phyloP scores from a whole-genome alignment of 2,888 invertebrate species.

The Timema cristinae region DNA sequence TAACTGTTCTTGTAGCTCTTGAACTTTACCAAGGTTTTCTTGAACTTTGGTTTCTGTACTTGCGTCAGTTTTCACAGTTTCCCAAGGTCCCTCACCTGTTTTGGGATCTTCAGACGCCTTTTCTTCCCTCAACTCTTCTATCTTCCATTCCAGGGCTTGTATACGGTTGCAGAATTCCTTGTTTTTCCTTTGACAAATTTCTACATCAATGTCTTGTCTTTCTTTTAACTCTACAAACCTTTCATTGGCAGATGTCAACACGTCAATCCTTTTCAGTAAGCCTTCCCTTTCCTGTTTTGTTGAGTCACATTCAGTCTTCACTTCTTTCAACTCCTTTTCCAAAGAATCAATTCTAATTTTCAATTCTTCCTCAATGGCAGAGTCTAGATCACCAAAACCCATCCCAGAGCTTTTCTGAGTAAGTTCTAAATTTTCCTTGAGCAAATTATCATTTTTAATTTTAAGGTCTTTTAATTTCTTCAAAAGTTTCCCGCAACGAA shows the following conservation, averaged over 20 bases:
- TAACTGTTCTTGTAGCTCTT: constrained; percentile 51
- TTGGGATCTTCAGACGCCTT: neutral
- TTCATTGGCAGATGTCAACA: constrained; percentile 70
- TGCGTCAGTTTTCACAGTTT: neutral
- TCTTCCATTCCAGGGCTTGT: constrained; percentile 46
- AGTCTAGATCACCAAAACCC: constrained; percentile 62
- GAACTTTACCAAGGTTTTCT: constrained; percentile 32
- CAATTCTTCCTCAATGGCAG: constrained; percentile 78
- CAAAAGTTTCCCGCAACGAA: constrained; percentile 72
- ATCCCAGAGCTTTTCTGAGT: constrained; percentile 52
- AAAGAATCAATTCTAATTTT: constrained; percentile 60
- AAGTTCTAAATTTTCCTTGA: constrained; percentile 46
- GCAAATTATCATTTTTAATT: constrained; percentile 57
- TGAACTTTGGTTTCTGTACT: neutral
- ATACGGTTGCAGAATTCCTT: constrained; percentile 66
- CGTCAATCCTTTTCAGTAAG: constrained; percentile 66
- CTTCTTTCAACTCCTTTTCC: constrained; percentile 61
- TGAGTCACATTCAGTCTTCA: constrained; percentile 55
- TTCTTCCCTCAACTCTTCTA: constrained; percentile 29
- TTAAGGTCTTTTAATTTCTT: constrained; percentile 84
- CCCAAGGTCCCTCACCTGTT: neutral
- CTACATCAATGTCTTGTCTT: constrained; percentile 70
- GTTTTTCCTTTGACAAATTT: constrained; percentile 67
- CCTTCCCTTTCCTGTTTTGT: constrained; percentile 64
- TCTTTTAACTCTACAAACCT: constrained; percentile 76